phyloP scores from a whole-genome alignment of 2,113 vertebrate species.

The Pelecanus crispus region DNA sequence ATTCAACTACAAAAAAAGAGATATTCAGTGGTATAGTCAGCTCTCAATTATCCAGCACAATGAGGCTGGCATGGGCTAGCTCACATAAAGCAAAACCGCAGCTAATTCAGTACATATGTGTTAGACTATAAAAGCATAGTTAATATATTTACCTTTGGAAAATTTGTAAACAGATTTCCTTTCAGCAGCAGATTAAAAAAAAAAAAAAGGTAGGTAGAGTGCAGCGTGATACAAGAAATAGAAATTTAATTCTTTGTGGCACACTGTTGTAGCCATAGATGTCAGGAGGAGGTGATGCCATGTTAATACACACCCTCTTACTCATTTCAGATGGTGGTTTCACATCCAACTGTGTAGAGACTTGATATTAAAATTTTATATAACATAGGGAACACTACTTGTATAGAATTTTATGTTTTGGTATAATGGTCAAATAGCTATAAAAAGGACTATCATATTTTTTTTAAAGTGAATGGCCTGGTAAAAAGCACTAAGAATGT shows the following conservation, averaged over 20 bases:
- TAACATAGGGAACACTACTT: background rate
- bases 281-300: background rate
- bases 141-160: background rate
- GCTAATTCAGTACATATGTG: background rate
- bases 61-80: background rate
- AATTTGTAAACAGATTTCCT: background rate
- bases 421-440: background rate
- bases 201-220: background rate
- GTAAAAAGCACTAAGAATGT: background rate
- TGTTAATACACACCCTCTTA: background rate
- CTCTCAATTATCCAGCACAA: constrained; percentile 24
- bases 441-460: background rate
- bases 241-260: background rate
- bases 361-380: background rate
- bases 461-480: background rate
- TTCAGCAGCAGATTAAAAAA: background rate
- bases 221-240: fast-evolving
- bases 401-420: background rate
- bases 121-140: background rate
- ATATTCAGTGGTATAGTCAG: background rate
- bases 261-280: background rate
- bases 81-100: background rate
- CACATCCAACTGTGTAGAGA: background rate
- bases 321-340: background rate
- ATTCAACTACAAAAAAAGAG: background rate